Conservation (phyloP, 2,797 vertebrate genomes). For the Bradypodion pumilum region DNA sequence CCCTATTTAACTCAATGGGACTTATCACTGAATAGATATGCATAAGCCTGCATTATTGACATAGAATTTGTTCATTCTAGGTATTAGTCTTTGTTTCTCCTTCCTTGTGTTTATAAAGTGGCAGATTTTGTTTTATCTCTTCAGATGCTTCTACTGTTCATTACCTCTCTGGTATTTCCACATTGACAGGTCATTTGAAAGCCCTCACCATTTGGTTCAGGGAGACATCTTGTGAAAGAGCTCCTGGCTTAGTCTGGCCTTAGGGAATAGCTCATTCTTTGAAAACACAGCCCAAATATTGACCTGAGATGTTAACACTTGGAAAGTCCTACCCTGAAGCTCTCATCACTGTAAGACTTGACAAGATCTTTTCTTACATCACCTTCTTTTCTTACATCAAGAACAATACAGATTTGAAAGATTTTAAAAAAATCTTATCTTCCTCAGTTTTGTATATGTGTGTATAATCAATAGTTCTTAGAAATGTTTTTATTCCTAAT, state of each 20-base stretch:
- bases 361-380: not conserved
- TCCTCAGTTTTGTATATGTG: too few relatives aligned
- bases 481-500: conserved; percentile 21
- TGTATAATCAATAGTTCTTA: not conserved
- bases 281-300: not conserved
- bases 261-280: not conserved
- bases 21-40: not conserved
- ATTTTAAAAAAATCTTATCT: not conserved
- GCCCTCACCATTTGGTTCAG: not conserved
- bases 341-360: not conserved
- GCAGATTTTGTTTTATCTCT: not conserved
- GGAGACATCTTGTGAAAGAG: not conserved
- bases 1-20: too few relatives aligned
- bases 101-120: not conserved
- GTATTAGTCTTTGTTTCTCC: not conserved
- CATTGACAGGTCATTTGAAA: not conserved
- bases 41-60: not conserved
- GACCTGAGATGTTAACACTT: not conserved
- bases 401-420: not conserved
- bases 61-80: not conserved
- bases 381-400: too few relatives aligned
- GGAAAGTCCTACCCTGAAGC: not conserved
- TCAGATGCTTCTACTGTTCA: not conserved
- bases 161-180: not conserved
- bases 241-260: not conserved